These are phyloP conservation scores for Volucella inflata DNA, from an alignment of 2,888 invertebrate genomes.

Conservation along the genomic window DNA sequence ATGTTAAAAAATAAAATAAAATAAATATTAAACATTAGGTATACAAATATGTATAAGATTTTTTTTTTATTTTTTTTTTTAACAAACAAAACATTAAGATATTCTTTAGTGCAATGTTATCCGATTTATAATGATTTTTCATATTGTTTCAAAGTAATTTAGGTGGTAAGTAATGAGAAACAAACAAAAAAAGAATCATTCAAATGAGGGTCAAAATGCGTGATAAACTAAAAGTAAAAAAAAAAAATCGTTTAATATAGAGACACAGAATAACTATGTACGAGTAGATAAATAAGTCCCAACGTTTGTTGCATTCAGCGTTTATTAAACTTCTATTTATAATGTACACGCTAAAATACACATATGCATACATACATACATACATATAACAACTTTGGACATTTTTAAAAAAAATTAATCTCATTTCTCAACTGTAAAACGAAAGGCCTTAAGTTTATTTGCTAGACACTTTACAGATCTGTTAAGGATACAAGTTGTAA, in stretches of 20 bases:
- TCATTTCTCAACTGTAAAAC: constrained; percentile 3
- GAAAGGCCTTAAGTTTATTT: constrained; percentile 16
- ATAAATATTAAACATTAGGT: constrained; percentile 24
- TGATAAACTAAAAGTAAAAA: constrained; percentile 18
- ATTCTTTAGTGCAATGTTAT: constrained; percentile 63
- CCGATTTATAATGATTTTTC: constrained; percentile 27
- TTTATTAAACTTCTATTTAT: constrained; percentile 39
- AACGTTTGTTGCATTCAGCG: constrained; percentile 34
- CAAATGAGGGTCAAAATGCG: constrained; percentile 30
- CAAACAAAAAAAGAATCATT: constrained; percentile 16
- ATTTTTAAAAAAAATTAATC: constrained; percentile 1
- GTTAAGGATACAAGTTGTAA: constrained; percentile 19
- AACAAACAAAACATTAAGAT: constrained; percentile 26
- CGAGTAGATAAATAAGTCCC: constrained; percentile 29
- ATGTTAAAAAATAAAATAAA: constrained; percentile 32
- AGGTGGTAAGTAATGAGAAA: constrained; percentile 3
- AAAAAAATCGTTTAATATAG: neutral
- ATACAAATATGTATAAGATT: constrained; percentile 14
- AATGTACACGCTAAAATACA: neutral
- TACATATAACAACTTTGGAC: constrained; percentile 4
- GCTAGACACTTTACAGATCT: constrained; percentile 8
- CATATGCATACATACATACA: neutral
- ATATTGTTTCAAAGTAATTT: constrained; percentile 21
- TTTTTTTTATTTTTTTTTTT: constrained; percentile 17
- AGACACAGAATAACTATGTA: constrained; percentile 14